These are phyloP conservation scores for Neelides sp. DNA, from an alignment of 1,140 invertebrate genomes.

Conservation along the genomic window DNA sequence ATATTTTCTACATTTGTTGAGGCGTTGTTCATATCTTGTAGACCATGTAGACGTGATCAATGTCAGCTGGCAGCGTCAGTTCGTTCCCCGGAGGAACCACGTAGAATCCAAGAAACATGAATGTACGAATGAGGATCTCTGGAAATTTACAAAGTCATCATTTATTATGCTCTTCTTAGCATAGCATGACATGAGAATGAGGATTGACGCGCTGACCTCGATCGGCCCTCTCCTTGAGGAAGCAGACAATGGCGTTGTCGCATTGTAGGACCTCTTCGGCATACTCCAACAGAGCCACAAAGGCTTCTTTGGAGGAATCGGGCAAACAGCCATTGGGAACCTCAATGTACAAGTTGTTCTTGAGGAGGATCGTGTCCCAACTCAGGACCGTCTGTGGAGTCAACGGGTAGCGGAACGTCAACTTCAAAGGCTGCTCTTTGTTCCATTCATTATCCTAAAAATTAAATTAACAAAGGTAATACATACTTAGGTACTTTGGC, in stretches of 20 bases:
- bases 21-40: no score
- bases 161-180: background rate
- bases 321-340: slow-evolving; percentile 68
- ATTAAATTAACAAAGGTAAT: no score
- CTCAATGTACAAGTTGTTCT: slow-evolving; percentile 68
- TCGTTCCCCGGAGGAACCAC: slow-evolving; percentile 66
- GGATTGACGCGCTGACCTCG: slow-evolving; percentile 44
- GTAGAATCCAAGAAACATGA: slow-evolving; percentile 92
- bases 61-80: slow-evolving; percentile 48
- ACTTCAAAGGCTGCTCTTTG: slow-evolving; percentile 41
- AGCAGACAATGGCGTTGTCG: slow-evolving; percentile 63
- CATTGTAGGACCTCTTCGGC: slow-evolving; percentile 84
- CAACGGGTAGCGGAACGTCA: slow-evolving; percentile 62
- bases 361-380: slow-evolving; percentile 72
- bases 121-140: slow-evolving; percentile 75
- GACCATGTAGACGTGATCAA: slow-evolving; percentile 61
- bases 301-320: slow-evolving; percentile 81
- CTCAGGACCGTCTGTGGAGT: slow-evolving; percentile 56
- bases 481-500: background rate
- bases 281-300: slow-evolving; percentile 84
- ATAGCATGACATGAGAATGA: background rate
- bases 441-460: background rate
- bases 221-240: slow-evolving; percentile 70
- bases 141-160: slow-evolving; percentile 35
- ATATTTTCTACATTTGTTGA: slow-evolving; percentile 40